phyloP scores from a whole-genome alignment of 2,888 invertebrate species.

The Mycalesis mineus region DNA sequence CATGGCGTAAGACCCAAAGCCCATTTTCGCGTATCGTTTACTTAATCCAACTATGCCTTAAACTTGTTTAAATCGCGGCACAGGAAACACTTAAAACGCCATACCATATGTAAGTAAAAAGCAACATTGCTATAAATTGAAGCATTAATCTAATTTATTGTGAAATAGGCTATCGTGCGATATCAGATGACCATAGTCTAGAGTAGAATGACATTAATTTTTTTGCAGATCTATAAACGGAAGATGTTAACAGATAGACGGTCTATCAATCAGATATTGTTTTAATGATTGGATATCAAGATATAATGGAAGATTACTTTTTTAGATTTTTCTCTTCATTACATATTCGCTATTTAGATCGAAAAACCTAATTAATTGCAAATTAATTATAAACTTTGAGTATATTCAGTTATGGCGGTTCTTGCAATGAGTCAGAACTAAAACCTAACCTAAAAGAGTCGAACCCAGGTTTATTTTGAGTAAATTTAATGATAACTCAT shows the following conservation, averaged over 20 bases:
- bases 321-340: too few relatives aligned
- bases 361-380: too few relatives aligned
- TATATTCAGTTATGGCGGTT: too few relatives aligned
- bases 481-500: too few relatives aligned
- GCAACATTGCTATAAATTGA: constrained; percentile 4
- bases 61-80: constrained; percentile 1
- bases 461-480: too few relatives aligned
- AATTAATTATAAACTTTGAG: too few relatives aligned
- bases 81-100: constrained; percentile 11
- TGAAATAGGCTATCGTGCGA: constrained; percentile 1
- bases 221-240: constrained; percentile 3
- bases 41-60: not conserved
- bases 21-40: not conserved
- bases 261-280: too few relatives aligned
- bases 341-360: too few relatives aligned
- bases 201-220: not conserved
- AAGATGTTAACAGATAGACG: not conserved
- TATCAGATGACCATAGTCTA: not conserved
- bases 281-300: too few relatives aligned
- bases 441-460: too few relatives aligned
- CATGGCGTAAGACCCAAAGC: not conserved
- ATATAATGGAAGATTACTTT: too few relatives aligned
- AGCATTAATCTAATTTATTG: constrained; percentile 7
- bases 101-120: constrained; percentile 3
- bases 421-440: too few relatives aligned